Evolutionary conservation across 1,140 invertebrate genomes (phyloP).

Genomic region (Manduca sexta): DNA sequence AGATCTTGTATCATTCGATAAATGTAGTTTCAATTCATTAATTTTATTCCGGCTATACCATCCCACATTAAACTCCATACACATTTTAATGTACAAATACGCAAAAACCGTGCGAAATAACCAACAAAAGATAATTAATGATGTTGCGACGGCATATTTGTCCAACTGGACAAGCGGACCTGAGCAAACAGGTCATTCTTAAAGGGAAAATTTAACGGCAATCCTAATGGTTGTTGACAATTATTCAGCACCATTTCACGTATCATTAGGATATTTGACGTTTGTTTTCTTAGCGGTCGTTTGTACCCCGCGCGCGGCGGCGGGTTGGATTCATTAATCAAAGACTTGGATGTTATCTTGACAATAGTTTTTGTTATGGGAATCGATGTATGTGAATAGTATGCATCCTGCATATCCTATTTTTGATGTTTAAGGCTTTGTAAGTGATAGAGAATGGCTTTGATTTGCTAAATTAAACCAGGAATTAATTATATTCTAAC

Average conservation of each 20-base stretch:
- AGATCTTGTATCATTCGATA: no score
- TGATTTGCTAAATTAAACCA: neutral
- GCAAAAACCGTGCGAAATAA: constrained; percentile 15
- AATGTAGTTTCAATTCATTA: no score
- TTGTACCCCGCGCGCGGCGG: constrained; percentile 30
- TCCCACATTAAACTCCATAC: no score
- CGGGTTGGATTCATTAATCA: constrained; percentile 61
- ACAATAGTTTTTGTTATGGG: constrained; percentile 57
- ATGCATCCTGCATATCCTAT: no score
- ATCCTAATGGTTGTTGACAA: constrained; percentile 51
- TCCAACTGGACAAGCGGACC: constrained; percentile 41
- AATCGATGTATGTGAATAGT: constrained; percentile 18
- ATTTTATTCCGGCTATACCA: no score
- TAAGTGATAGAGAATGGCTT: neutral
- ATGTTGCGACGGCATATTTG: constrained; percentile 54
- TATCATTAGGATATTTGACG: constrained; percentile 61
- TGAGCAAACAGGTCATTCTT: constrained; percentile 59
- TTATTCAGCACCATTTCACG: constrained; percentile 59
- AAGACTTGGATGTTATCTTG: constrained; percentile 27
- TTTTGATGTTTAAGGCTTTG: no score
- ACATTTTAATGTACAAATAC: no score
- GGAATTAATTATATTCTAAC: neutral
- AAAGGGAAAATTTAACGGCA: constrained; percentile 44
- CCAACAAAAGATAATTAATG: constrained; percentile 48
- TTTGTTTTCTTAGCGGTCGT: constrained; percentile 57